These are phyloP conservation scores for Nephotettix cincticeps DNA, from an alignment of 1,140 invertebrate genomes.

Conservation along the genomic window DNA sequence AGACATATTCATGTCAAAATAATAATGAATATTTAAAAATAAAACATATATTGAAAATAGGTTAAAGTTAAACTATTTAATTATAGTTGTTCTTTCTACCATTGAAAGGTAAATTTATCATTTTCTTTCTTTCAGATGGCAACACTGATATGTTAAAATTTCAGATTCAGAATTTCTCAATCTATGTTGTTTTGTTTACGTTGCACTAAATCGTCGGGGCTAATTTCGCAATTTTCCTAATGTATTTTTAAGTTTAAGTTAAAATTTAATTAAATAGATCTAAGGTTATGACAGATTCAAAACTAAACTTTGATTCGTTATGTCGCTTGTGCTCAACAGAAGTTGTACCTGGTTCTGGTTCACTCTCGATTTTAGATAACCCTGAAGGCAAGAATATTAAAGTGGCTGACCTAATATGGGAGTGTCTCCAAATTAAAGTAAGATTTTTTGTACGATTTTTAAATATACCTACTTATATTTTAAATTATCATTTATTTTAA, in stretches of 20 bases:
- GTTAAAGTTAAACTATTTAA: too few species aligned
- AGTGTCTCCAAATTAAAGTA: conserved; percentile 16
- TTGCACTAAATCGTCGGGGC: not conserved
- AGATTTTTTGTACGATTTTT: too few species aligned
- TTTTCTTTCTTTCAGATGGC: too few species aligned
- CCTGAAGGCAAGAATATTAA: not conserved
- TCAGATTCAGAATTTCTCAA: too few species aligned
- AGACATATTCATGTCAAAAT: too few species aligned
- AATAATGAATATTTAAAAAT: too few species aligned
- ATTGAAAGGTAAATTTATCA: too few species aligned
- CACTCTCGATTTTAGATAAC: not conserved
- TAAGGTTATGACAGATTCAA: not conserved
- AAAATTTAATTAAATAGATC: not conserved
- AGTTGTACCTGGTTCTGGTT: not conserved
- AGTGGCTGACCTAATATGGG: conserved; percentile 11
- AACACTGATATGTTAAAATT: too few species aligned
- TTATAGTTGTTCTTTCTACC: too few species aligned
- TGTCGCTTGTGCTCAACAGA: not conserved
- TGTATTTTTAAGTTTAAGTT: not conserved
- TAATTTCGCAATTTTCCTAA: not conserved
- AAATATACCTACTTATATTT: too few species aligned
- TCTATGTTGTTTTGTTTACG: conserved; percentile 14
- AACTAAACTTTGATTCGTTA: not conserved
- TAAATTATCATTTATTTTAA: too few species aligned
- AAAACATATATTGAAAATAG: too few species aligned